Evolutionary conservation across 2,113 vertebrate genomes (phyloP).

Genomic region (Rhabdornis inornatus): DNA sequence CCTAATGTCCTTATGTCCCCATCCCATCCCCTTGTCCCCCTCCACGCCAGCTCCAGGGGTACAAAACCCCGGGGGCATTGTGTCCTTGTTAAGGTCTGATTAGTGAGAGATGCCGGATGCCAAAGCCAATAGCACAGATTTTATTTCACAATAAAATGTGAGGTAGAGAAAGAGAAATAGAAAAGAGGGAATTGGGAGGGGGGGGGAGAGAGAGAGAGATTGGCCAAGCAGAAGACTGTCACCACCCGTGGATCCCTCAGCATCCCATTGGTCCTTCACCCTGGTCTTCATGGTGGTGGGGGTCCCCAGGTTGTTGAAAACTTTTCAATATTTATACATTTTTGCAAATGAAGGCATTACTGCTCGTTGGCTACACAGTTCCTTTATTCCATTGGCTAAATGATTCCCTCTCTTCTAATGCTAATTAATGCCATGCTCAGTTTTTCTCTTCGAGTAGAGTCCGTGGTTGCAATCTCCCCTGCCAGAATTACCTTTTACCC

Average conservation of each 20-base stretch:
- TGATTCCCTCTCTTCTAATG: background rate
- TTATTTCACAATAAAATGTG: background rate
- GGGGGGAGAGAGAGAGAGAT: background rate
- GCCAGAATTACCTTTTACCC: background rate
- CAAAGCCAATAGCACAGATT: background rate
- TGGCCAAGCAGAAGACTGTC: background rate
- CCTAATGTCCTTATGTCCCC: no score
- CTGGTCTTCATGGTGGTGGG: background rate
- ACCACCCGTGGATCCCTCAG: background rate
- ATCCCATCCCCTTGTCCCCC: background rate
- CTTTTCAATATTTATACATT: background rate
- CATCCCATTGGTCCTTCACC: background rate
- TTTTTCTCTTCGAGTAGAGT: background rate
- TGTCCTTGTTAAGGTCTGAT: background rate
- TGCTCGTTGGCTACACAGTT: background rate
- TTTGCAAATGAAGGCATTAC: background rate
- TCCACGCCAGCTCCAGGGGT: background rate
- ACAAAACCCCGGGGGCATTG: background rate
- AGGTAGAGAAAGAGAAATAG: background rate
- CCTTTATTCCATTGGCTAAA: background rate
- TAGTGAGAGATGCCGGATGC: background rate
- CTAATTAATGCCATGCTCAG: background rate
- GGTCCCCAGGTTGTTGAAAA: background rate
- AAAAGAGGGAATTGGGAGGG: background rate
- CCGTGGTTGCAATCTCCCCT: fast-evolving